Evolutionary conservation across 2,888 invertebrate species (phyloP), one percentile per base, ranked within the genome.

Genomic region (Acleris sparsana): DNA sequence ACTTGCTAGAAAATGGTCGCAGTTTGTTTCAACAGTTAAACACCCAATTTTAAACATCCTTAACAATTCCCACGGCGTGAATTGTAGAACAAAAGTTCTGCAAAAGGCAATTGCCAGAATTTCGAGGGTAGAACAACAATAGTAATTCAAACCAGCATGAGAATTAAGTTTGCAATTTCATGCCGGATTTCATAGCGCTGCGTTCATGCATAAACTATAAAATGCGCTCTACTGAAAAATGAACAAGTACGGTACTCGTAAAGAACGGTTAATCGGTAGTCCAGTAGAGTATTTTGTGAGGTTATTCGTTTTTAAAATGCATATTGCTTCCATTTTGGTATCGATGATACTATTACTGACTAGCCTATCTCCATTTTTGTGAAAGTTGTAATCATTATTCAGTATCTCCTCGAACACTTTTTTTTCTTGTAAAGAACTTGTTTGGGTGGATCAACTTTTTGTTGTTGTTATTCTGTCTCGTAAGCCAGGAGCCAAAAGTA

Each of bases 171-270:
- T 33, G 61, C 61, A 61, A 62, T 68, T 63, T 63, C 33, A 18
- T 17, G 53, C 61, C 43, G 48, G 39, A 61, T 65, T 63, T 67
- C 69, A 66, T 57, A 48, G 59, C 48, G 63, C 13, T 39, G 58
- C 70, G 70, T 70, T 71, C 72, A 71, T 76, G 76, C 74, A 76
- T 76, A 75, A 74, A 72, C 62, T 71, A 75, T 73, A 70, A 72
- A 70, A 72, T 68, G 71, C 71, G 69, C 55, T 66, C 39, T 46
- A 52, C 62, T 73, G 69, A 72, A 73, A 71, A 70, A 72, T 71
- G 62, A 63, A 68, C 64, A 52, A 44, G 61, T 18, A 46, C 25
- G 17, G 61, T 22, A 39, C 59, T 56, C 65, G 52, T 66, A 57
- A 66, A 62, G 52, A 17, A 66, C 39, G 18, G 39, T 57, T 66